These are phyloP conservation scores for Thalpophila matura DNA, from an alignment of 2,888 invertebrate species.

Conservation along the genomic window DNA sequence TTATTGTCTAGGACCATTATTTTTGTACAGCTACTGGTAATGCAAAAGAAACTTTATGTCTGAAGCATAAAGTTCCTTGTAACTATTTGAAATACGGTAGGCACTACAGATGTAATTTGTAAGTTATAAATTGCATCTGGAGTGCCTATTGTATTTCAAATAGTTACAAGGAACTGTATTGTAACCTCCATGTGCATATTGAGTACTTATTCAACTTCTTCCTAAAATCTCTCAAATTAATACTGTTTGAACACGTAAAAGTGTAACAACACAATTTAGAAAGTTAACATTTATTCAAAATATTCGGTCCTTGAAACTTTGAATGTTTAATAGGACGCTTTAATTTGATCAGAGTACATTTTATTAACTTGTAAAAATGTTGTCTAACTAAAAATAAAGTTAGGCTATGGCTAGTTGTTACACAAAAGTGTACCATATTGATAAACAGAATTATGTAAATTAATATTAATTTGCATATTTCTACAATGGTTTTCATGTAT, in stretches of 20 bases:
- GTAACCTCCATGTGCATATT: no score
- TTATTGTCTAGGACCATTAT: no score
- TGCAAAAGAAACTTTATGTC: no score
- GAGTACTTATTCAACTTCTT: no score
- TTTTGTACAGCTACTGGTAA: no score
- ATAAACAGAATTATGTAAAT: slow-evolving; percentile 47
- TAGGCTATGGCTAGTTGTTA: background rate
- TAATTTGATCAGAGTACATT: background rate
- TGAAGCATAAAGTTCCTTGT: no score
- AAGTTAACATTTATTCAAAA: background rate
- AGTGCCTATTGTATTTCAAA: no score
- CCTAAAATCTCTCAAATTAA: background rate
- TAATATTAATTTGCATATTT: slow-evolving; percentile 29
- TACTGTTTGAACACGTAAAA: background rate
- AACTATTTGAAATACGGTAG: no score
- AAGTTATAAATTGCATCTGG: no score
- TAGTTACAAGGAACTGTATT: no score
- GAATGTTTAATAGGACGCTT: background rate
- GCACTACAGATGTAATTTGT: no score
- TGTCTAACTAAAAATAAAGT: background rate
- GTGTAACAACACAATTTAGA: slow-evolving; percentile 3
- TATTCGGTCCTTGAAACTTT: background rate
- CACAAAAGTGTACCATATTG: slow-evolving; percentile 46
- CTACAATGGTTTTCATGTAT: slow-evolving; percentile 2
- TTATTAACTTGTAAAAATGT: background rate